These are phyloP conservation scores for Rhadinocentrus ornatus DNA, from an alignment of 2,797 vertebrate genomes.

Conservation along the genomic window DNA sequence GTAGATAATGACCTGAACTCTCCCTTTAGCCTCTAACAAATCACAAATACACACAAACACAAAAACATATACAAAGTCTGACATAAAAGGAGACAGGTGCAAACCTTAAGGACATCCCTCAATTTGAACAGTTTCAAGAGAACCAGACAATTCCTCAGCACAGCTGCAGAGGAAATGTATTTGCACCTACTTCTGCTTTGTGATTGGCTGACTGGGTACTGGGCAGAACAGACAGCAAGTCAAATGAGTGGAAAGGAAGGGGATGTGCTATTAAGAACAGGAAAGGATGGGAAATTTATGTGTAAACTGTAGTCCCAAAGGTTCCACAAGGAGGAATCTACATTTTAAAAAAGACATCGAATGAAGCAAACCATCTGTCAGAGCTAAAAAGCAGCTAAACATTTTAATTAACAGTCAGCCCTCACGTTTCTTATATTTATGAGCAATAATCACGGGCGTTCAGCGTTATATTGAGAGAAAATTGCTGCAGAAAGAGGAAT, in stretches of 20 bases:
- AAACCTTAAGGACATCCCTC: conserved; percentile 9
- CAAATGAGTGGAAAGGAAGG: conserved; percentile 55
- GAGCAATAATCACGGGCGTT: not conserved
- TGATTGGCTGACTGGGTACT: conserved; percentile 84
- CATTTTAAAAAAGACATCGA: not conserved
- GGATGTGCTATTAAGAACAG: conserved; percentile 37
- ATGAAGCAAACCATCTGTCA: not conserved
- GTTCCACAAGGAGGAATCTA: not conserved
- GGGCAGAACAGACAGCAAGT: conserved; percentile 80
- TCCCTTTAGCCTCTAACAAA: conserved; percentile 4
- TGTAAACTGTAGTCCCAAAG: conserved; percentile 5
- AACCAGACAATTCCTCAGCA: conserved; percentile 41
- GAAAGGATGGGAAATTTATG: conserved; percentile 35
- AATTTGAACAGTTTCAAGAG: conserved; percentile 38
- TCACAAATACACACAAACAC: not conserved
- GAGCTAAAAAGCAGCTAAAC: not conserved
- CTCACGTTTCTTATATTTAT: not conserved
- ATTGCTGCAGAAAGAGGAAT: conserved; percentile 14
- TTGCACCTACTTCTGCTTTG: conserved; percentile 62
- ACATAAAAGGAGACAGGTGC: not conserved
- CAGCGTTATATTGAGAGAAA: conserved; percentile 4
- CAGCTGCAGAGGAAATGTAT: conserved; percentile 63
- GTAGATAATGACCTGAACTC: conserved; percentile 49
- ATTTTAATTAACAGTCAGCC: conserved; percentile 7
- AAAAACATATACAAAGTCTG: not conserved